Evolutionary conservation across 2,888 invertebrate species (phyloP).

Genomic region (Pollenia griseotomentosa): DNA sequence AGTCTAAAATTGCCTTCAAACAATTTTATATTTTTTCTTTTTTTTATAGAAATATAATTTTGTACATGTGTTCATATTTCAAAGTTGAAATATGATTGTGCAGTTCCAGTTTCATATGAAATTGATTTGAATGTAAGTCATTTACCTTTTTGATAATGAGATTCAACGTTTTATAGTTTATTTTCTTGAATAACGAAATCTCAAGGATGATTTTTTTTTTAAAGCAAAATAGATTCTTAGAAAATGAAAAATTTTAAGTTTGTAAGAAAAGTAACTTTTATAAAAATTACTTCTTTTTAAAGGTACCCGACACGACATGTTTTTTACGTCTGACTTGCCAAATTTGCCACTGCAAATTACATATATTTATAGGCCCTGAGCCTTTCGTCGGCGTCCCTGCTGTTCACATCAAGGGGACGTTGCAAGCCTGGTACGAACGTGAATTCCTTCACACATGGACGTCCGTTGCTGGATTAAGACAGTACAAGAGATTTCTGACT

Average conservation of each 20-base stretch:
- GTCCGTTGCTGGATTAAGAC: neutral
- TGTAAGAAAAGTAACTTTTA: neutral
- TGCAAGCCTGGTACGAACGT: too few relatives aligned
- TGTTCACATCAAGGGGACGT: too few relatives aligned
- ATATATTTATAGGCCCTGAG: too few relatives aligned
- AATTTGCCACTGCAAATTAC: too few relatives aligned
- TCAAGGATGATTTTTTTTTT: conserved; percentile 28
- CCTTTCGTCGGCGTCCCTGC: too few relatives aligned
- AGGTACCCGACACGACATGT: too few relatives aligned
- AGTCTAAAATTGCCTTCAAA: conserved; percentile 63
- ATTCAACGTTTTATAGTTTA: conserved; percentile 39
- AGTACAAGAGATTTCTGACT: too few relatives aligned
- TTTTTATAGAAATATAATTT: conserved; percentile 25
- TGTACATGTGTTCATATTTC: conserved; percentile 40
- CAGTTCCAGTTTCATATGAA: conserved; percentile 28
- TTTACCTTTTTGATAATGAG: conserved; percentile 35
- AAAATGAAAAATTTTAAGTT: neutral
- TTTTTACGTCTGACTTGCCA: too few relatives aligned
- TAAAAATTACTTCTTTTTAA: too few relatives aligned
- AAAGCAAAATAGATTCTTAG: neutral
- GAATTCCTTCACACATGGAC: neutral
- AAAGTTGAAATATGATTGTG: conserved; percentile 60
- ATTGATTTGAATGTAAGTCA: conserved; percentile 55
- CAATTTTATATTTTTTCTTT: neutral
- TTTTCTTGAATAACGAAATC: conserved; percentile 5